Evolutionary conservation across 2,888 invertebrate species (phyloP).

Genomic region (Leptinotarsa peninsularis): DNA sequence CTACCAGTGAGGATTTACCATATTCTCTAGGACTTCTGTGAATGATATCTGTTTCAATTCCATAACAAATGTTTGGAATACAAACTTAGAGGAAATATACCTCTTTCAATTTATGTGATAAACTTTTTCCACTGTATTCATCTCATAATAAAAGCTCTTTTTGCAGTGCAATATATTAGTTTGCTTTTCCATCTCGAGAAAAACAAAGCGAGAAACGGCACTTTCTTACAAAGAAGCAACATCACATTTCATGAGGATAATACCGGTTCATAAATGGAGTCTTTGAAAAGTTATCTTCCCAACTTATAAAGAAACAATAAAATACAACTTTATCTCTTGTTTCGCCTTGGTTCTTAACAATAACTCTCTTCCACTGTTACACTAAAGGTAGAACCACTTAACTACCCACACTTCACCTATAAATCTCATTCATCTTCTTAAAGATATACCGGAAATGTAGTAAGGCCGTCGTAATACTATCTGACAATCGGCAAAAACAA

Average conservation of each 20-base stretch:
- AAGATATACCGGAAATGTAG: constrained; percentile 31
- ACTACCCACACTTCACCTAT: constrained; percentile 31
- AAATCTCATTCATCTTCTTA: constrained; percentile 29
- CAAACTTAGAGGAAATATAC: no score
- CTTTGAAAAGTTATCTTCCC: constrained; percentile 9
- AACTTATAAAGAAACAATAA: constrained; percentile 13
- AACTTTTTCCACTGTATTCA: no score
- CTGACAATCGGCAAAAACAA: constrained; percentile 47
- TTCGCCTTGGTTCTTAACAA: constrained; percentile 7
- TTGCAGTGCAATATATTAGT: no score
- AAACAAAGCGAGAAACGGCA: background rate
- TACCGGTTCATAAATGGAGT: background rate
- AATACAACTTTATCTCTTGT: constrained; percentile 13
- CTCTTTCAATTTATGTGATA: no score
- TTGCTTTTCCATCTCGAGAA: background rate
- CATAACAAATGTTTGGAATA: no score
- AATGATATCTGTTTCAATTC: no score
- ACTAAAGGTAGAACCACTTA: constrained; percentile 11
- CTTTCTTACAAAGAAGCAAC: background rate
- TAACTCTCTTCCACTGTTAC: constrained; percentile 17
- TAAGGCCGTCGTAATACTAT: constrained; percentile 39
- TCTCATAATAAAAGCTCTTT: no score
- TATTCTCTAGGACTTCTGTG: no score
- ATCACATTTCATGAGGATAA: background rate
- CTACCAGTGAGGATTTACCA: no score